These are phyloP conservation scores for Hyperoplus lanceolatus DNA, from an alignment of 2,797 vertebrate genomes.

Conservation along the genomic window DNA sequence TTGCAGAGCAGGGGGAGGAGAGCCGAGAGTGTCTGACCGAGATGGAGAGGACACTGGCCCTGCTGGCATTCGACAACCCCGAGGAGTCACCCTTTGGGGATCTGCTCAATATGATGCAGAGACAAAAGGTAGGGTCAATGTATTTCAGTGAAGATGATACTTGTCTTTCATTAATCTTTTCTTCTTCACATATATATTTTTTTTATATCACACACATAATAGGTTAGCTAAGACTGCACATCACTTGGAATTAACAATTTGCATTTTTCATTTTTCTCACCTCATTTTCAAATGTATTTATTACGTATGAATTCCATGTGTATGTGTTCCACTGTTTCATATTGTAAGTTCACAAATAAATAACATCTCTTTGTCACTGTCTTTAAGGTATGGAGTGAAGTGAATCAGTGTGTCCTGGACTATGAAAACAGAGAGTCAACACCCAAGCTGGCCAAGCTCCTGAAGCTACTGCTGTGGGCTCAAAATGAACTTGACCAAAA, in stretches of 20 bases:
- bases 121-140: slow-evolving; percentile 91
- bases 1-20: slow-evolving; percentile 98
- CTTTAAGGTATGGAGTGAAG: slow-evolving; percentile 97
- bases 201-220: not conserved
- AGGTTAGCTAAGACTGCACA: not conserved
- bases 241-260: not conserved
- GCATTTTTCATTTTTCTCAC: not conserved
- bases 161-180: not conserved
- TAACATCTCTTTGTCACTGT: slow-evolving; percentile 33
- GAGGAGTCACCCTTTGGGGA: slow-evolving; percentile 98
- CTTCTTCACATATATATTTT: not conserved
- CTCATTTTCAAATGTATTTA: too few species aligned
- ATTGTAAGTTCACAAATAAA: not conserved
- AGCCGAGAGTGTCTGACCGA: slow-evolving; percentile 97
- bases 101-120: slow-evolving; percentile 98
- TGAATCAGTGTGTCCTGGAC: slow-evolving; percentile 97
- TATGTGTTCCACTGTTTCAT: not conserved
- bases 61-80: slow-evolving; percentile 97
- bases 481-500: slow-evolving; percentile 99
- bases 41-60: slow-evolving; percentile 97
- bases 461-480: slow-evolving; percentile 98
- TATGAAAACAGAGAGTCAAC: slow-evolving; percentile 99
- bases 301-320: not conserved
- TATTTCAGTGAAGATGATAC: not conserved
- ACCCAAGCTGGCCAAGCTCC: slow-evolving; percentile 97